Base-by-base conservation (phyloP, 2,113 vertebrate genomes). In the Eudyptes chrysolophus region DNA sequence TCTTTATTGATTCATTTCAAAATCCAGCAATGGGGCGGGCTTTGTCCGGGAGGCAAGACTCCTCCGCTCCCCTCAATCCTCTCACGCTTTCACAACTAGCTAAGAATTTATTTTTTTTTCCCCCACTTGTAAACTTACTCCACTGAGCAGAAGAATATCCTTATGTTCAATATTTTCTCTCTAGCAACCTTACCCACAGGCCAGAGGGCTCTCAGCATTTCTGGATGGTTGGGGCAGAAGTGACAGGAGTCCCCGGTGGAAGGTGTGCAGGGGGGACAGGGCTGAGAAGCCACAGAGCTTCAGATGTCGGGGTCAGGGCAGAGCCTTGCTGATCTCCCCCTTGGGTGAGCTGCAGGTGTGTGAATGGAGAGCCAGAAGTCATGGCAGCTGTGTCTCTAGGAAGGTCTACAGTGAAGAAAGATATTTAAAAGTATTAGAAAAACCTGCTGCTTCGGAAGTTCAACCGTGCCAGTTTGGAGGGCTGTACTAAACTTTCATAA, bases 1-100 rank as follows among this genome's bases (percentile, higher is more conserved):
- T 85, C 74, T 87, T 52, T 90, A 81, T 76, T 49, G 83, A 60
- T 93, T 84, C 82, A 49, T 91, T 95, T 93, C 82, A 71, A 78
- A 96, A 94, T 86, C 60, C 96, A 96, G 77, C 71, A 84, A 19
- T 19, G 85, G 80, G 89, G 89, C 16, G 3, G 62, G 64, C 80
- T 87, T 72, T 90, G 85, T 76, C 75, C 11, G 3, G 38, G 51
- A 69, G 51, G 42, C 26, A 29, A 66, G 40, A 1, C 22, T 60
- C 16, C 18, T 51, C 64, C 5, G 13, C n/a, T 54, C 44, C 16
- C 2, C 6, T 69, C 8, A 0, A 9, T 57, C 58, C 49, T 40
- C 24, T 62, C 1, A 0, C 2, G 3, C 11, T 92, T 92, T 36
- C 7, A 2, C 34, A 64, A 5, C 32, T 21, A 13, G 29, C 20